These are phyloP conservation scores for Andricus grossulariae DNA, from an alignment of 1,140 invertebrate genomes.

Conservation along the genomic window DNA sequence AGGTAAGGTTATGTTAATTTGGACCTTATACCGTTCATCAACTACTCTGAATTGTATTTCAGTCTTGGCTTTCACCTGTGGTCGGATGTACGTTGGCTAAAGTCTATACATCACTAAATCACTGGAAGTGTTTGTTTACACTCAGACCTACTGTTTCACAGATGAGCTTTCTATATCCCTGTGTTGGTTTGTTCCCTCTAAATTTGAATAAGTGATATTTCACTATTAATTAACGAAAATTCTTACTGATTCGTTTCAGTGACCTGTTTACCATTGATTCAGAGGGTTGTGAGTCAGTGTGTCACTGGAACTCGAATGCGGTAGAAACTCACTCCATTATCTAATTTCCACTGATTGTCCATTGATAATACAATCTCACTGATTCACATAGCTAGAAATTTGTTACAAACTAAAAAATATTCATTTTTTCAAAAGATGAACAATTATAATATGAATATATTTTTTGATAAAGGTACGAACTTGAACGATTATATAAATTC, in stretches of 20 bases:
- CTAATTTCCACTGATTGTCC: background rate
- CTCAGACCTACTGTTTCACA: slow-evolving; percentile 49
- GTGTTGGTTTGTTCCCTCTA: slow-evolving; percentile 36
- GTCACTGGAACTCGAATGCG: slow-evolving; percentile 18
- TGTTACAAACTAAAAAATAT: too few relatives aligned
- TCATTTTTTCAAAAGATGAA: too few relatives aligned
- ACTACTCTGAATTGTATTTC: background rate
- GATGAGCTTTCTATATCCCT: slow-evolving; percentile 62
- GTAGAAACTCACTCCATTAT: slow-evolving; percentile 13
- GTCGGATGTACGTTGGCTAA: background rate
- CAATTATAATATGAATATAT: too few relatives aligned
- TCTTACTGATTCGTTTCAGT: too few relatives aligned
- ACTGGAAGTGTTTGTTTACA: slow-evolving; percentile 33
- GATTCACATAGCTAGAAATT: too few relatives aligned
- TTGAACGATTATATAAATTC: too few relatives aligned
- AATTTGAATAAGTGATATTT: too few relatives aligned
- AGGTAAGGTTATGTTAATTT: slow-evolving; percentile 17
- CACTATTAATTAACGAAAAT: too few relatives aligned
- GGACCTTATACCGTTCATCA: background rate
- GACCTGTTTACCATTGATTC: too few relatives aligned
- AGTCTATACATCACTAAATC: slow-evolving; percentile 37
- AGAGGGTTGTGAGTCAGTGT: slow-evolving; percentile 57
- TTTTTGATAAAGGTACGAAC: too few relatives aligned
- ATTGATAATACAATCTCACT: too few relatives aligned
- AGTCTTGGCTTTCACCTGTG: slow-evolving; percentile 3